A percentile compares a stretch with the other conserved stretches of the same genome.
Evolutionary conservation across 2,797 vertebrate species (phyloP).

Genomic region (Esox lucius): DNA sequence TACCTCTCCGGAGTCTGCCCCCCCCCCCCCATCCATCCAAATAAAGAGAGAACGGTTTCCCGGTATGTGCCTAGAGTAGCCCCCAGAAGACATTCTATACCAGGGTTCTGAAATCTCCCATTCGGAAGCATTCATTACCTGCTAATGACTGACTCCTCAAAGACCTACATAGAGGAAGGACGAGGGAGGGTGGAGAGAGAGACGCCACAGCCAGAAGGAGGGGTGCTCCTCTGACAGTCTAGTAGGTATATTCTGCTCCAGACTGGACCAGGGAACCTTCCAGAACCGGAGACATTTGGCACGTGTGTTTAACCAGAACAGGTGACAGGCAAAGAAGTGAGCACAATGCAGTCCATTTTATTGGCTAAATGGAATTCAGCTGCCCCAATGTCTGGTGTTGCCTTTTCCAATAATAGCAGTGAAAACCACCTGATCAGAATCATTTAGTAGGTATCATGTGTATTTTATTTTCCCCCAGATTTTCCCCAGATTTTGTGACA

Average conservation of each 20-base stretch:
- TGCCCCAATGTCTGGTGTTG: background rate
- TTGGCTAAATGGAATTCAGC: background rate
- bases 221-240: constrained; percentile 56
- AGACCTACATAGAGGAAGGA: constrained; percentile 23
- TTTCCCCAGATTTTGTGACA: no score
- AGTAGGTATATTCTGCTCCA: constrained; percentile 44
- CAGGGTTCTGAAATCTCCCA: constrained; percentile 44
- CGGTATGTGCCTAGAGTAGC: constrained; percentile 32
- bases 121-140: constrained; percentile 63
- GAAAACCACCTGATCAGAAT: background rate
- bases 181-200: background rate
- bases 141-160: constrained; percentile 60
- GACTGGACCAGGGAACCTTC: constrained; percentile 66
- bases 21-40: background rate
- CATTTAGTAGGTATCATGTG: background rate
- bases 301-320: constrained; percentile 54
- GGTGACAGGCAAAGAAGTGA: constrained; percentile 17
- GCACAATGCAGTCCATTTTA: background rate
- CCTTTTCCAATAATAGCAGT: background rate
- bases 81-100: constrained; percentile 38
- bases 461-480: no score
- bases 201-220: constrained; percentile 52
- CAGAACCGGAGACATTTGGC: constrained; percentile 60
- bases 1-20: constrained; percentile 48
- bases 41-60: constrained; percentile 33